phyloP scores from a whole-genome alignment of 2,888 invertebrate species.

The Blastobasis lacticolella region DNA sequence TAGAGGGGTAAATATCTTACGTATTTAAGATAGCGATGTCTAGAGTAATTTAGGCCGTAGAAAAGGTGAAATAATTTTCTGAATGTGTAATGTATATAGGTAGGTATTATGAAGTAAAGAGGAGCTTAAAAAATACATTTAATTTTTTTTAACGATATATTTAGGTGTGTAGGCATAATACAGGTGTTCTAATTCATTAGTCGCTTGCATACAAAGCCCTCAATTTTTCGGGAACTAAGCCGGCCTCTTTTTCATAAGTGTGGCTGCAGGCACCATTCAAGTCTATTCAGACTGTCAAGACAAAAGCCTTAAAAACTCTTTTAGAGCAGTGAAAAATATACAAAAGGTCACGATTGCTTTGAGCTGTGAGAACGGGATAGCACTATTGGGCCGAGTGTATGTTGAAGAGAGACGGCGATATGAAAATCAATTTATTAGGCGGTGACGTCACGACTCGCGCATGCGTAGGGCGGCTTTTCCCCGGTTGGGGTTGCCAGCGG shows the following conservation, averaged over 20 bases:
- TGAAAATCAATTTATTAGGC: constrained; percentile 75
- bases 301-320: constrained; percentile 58
- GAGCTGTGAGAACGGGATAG: constrained; percentile 44
- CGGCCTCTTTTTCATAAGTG: not conserved
- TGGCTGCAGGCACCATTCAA: constrained; percentile 39
- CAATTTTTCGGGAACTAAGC: no score
- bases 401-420: constrained; percentile 39
- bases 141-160: no score
- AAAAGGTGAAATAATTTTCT: no score
- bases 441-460: constrained; percentile 69
- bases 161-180: no score
- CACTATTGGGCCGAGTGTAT: constrained; percentile 15
- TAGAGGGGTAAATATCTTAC: no score
- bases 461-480: constrained; percentile 49
- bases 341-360: constrained; percentile 65
- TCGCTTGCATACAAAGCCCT: no score
- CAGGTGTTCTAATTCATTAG: no score
- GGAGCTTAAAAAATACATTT: no score
- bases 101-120: no score
- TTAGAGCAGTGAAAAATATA: constrained; percentile 59
- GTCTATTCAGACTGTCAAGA: constrained; percentile 50
- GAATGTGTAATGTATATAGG: no score
- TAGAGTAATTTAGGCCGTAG: no score
- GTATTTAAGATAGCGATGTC: no score
- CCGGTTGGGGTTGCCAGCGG: constrained; percentile 55